Evolutionary conservation across 2,888 invertebrate genomes (phyloP).

Genomic region (Clivina fossor): DNA sequence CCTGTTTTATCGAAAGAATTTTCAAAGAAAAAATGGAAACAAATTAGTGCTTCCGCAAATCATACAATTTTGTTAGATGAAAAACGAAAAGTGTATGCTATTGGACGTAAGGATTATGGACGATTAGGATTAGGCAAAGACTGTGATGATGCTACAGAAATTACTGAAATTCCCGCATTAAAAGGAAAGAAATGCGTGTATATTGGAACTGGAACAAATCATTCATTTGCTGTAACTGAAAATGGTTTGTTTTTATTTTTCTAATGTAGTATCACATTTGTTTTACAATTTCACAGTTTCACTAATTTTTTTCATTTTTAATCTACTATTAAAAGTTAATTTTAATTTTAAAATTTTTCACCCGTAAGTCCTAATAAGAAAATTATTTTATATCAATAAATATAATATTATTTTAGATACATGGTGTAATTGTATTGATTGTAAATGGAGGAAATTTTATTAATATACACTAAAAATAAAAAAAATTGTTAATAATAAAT

Average conservation of each 20-base stretch:
- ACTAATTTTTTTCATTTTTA: no score
- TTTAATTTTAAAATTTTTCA: no score
- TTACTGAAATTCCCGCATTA: conserved; percentile 65
- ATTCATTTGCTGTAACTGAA: conserved; percentile 81
- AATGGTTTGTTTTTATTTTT: conserved; percentile 58
- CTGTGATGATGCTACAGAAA: conserved; percentile 64
- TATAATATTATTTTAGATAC: no score
- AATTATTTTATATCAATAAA: no score
- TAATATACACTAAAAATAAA: no score
- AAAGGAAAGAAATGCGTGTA: conserved; percentile 64
- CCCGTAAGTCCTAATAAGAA: no score
- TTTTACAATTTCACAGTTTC: no score
- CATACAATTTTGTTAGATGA: conserved; percentile 79
- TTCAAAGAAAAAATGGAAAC: conserved; percentile 60
- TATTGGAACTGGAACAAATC: conserved; percentile 74
- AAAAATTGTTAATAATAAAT: no score
- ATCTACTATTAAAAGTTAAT: no score
- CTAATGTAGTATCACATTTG: neutral
- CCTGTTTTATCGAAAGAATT: conserved; percentile 52
- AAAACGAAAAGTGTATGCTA: conserved; percentile 68
- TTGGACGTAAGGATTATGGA: conserved; percentile 92
- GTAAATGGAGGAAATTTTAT: no score
- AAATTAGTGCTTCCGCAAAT: conserved; percentile 82
- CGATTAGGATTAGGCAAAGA: conserved; percentile 77
- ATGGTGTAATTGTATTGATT: no score